Evolutionary conservation across 1,140 invertebrate genomes (phyloP), one percentile per base, ranked within the genome.

Genomic region (Pogonomyrmex barbatus): DNA sequence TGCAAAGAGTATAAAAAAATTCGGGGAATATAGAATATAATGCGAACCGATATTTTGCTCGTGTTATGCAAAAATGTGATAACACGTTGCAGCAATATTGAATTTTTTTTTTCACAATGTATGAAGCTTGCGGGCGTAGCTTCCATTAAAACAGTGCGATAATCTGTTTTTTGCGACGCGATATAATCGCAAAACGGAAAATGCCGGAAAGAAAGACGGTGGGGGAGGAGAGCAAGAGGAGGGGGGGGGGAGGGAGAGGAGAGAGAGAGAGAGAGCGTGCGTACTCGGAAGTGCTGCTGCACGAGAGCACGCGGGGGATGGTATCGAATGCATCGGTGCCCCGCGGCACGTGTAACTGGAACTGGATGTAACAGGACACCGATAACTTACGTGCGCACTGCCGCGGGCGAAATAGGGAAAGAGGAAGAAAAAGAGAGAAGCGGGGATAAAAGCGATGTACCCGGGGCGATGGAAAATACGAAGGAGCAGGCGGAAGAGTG

Each of bases 341-440:
- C 90, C 65, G 91, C 87, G 91, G 92, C 91, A 90, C 89, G 92
- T 92, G 93, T 93, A 93, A 93, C 92, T 93, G 92, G 89, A 94
- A 92, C 93, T 92, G 87, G 85, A 91, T 82, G 91, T 90, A 90
- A 90, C 81, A 85, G 67, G 89, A 90, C 89, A 89, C 89, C 89
- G 68, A 90, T 87, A 89, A 88, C 77, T 86, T 88, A 79, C 68
- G 86, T 87, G 86, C 85, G 58, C 71, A 68, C 65, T 42, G 47
- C 85, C 82, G 52, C 83, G 14, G 70, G 81, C 42, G 39, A 79
- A 85, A 60, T 77, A 70, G 81, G 67, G 73, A 65, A 71, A 54
- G 82, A 68, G 82, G 45, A 70, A 50, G 63, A 78, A 77, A 87
- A 78, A 84, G 71, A 65, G 50, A 81, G 42, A 50, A 50, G 30